Conservation (phyloP, 2,113 vertebrate species). For the Stegastes partitus region DNA sequence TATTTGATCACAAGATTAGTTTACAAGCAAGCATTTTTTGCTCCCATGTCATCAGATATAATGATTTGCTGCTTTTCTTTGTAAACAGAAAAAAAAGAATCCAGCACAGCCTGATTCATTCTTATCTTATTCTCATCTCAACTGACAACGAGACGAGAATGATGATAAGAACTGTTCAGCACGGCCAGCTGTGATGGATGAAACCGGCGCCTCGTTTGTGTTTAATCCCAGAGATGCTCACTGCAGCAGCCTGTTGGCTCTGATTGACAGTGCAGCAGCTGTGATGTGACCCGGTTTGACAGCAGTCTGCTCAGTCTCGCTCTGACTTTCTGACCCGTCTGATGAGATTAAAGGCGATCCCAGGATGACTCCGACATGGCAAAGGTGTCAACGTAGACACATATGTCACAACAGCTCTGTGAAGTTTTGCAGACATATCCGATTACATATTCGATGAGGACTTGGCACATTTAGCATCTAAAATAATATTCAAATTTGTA, state of each 20-base stretch:
- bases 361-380: slow-evolving; percentile 6
- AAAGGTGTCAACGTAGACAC: slow-evolving; percentile 19
- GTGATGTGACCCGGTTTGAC: slow-evolving; percentile 12
- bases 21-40: no score
- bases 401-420: slow-evolving; percentile 6
- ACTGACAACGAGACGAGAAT: no score
- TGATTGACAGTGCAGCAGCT: not conserved
- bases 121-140: no score
- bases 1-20: no score
- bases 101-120: no score
- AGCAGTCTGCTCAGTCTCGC: slow-evolving; percentile 25
- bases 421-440: not conserved
- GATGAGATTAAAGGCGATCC: slow-evolving; percentile 60
- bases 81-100: no score
- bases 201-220: slow-evolving; percentile 2
- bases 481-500: not conserved
- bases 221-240: slow-evolving; percentile 32
- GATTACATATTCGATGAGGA: no score
- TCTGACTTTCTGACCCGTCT: slow-evolving; percentile 44
- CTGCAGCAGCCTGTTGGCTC: slow-evolving; percentile 8
- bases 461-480: not conserved
- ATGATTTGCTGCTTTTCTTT: no score
- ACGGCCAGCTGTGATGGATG: slow-evolving; percentile 16
- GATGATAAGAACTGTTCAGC: no score
- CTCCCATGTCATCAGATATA: no score